Evolutionary conservation across 2,113 vertebrate genomes (phyloP).

Genomic region (Pachycephala philippinensis): DNA sequence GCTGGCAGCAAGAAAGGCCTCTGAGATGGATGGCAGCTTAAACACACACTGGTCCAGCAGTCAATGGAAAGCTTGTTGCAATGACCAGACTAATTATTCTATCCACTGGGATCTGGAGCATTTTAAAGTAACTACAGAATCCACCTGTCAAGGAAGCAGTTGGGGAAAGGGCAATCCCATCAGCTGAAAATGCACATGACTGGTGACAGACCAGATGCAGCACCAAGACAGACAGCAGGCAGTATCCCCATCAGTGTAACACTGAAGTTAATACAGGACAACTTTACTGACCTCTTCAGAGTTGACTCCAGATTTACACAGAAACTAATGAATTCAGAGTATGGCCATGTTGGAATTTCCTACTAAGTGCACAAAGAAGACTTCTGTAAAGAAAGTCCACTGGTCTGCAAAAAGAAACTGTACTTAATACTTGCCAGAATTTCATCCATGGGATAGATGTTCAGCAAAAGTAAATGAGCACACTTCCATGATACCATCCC

Average conservation of each 20-base stretch:
- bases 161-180: background rate
- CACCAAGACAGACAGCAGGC: background rate
- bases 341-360: background rate
- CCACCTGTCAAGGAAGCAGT: background rate
- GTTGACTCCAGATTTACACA: background rate
- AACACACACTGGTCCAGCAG: background rate
- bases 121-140: conserved; percentile 2
- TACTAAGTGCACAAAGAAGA: background rate
- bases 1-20: conserved; percentile 13
- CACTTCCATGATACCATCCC: background rate
- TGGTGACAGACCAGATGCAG: background rate
- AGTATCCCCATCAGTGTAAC: background rate
- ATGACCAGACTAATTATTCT: conserved; percentile 18
- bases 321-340: background rate
- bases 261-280: background rate
- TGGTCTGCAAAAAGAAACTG: background rate
- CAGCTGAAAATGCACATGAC: background rate
- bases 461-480: background rate
- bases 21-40: conserved; percentile 10
- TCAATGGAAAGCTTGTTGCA: conserved; percentile 14
- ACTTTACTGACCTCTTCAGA: background rate
- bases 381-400: background rate
- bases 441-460: background rate
- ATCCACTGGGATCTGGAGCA: background rate
- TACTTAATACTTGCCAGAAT: background rate